Conservation (phyloP, 1,140 invertebrate genomes). For the Halotydeus destructor region DNA sequence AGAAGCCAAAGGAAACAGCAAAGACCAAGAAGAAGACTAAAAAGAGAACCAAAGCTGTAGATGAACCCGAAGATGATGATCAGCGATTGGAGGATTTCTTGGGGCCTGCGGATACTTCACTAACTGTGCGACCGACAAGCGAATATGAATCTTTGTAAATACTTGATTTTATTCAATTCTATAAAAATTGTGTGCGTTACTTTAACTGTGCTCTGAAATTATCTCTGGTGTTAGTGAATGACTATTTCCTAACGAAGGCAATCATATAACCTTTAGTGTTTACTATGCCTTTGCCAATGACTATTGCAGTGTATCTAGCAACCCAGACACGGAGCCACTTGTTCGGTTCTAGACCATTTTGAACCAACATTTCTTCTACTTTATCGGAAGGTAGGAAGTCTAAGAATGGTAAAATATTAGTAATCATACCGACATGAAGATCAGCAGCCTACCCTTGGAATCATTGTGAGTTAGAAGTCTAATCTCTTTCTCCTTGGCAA, state of each 20-base stretch:
- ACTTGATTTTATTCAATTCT: no score
- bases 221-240: no score
- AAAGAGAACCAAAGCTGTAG: not conserved
- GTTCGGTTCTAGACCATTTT: slow-evolving; percentile 27
- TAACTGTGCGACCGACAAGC: not conserved
- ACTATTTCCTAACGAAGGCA: no score
- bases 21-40: slow-evolving; percentile 2
- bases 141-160: slow-evolving; percentile 5
- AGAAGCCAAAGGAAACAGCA: slow-evolving; percentile 16
- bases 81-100: slow-evolving; percentile 4
- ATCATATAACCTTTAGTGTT: slow-evolving; percentile 60
- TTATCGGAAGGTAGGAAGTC: slow-evolving; percentile 34
- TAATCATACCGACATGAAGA: not conserved
- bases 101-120: not conserved
- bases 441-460: slow-evolving; percentile 42
- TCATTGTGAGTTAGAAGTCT: slow-evolving; percentile 88
- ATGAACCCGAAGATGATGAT: not conserved
- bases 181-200: no score
- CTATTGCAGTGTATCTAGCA: slow-evolving; percentile 56
- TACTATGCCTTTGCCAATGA: slow-evolving; percentile 70
- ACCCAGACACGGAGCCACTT: slow-evolving; percentile 39
- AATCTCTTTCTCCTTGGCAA: slow-evolving; percentile 70
- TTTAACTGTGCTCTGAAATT: no score
- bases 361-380: slow-evolving; percentile 22
- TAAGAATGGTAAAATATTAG: slow-evolving; percentile 23